Evolutionary conservation across 2,888 invertebrate genomes (phyloP).

Genomic region (Lithodes maja): DNA sequence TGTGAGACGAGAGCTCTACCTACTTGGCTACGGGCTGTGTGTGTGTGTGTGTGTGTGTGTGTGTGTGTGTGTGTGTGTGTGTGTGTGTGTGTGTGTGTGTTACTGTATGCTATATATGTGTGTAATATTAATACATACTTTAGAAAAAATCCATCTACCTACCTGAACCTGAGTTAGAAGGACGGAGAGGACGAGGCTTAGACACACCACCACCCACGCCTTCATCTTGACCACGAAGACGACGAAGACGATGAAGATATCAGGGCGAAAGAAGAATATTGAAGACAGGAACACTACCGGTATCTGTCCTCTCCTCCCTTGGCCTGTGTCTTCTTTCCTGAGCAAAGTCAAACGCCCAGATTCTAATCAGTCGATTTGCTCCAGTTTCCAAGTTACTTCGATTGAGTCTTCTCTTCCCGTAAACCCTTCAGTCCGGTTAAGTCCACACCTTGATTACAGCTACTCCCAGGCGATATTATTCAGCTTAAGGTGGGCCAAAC

Average conservation of each 20-base stretch:
- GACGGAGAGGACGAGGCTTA: not conserved
- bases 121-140: too few relatives aligned
- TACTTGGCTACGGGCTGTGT: too few relatives aligned
- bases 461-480: too few relatives aligned
- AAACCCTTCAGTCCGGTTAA: too few relatives aligned
- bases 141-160: not conserved
- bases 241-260: not conserved
- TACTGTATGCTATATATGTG: too few relatives aligned
- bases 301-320: too few relatives aligned
- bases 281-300: too few relatives aligned
- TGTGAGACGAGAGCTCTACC: too few relatives aligned
- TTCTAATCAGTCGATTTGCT: not conserved
- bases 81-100: too few relatives aligned
- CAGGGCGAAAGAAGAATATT: not conserved
- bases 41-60: too few relatives aligned
- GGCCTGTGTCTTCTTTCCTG: not conserved
- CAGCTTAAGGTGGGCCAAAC: not conserved
- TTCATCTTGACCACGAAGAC: conserved; percentile 9
- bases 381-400: not conserved
- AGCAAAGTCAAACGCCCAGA: not conserved
- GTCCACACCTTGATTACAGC: too few relatives aligned
- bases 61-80: too few relatives aligned
- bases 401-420: not conserved
- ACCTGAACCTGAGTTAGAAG: not conserved
- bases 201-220: not conserved